Percentiles rank a stretch among this genome's conserved stretches.
Conservation (phyloP, 2,888 invertebrate genomes). For the Syritta pipiens region DNA sequence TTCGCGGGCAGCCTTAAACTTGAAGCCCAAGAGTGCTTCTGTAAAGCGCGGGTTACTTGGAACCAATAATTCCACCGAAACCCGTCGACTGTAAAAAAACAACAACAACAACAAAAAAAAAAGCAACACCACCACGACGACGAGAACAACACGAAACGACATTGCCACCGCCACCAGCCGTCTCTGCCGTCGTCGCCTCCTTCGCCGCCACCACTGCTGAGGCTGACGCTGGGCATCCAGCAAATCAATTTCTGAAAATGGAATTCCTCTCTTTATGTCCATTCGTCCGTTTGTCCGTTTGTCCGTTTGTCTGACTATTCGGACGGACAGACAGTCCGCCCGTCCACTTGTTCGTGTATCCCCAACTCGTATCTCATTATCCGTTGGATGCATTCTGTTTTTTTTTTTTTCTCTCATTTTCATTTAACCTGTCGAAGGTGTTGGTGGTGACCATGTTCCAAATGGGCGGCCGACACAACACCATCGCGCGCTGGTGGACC, state of each 20-base stretch:
- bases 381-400: slow-evolving; percentile 29
- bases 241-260: slow-evolving; percentile 60
- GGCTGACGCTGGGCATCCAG: no score
- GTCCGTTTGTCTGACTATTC: slow-evolving; percentile 13
- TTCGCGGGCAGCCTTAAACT: slow-evolving; percentile 41
- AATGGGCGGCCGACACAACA: slow-evolving; percentile 65
- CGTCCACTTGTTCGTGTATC: slow-evolving; percentile 14
- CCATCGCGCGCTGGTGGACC: slow-evolving; percentile 42
- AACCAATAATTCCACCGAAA: slow-evolving; percentile 27
- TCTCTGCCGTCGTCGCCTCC: background rate
- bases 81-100: background rate
- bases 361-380: slow-evolving; percentile 65
- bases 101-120: slow-evolving; percentile 11
- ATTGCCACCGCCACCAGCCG: slow-evolving; percentile 14
- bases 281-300: slow-evolving; percentile 18
- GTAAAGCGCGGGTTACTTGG: slow-evolving; percentile 28
- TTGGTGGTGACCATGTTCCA: slow-evolving; percentile 79
- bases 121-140: slow-evolving; percentile 4
- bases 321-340: no score
- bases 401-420: slow-evolving; percentile 51
- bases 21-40: slow-evolving; percentile 52
- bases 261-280: slow-evolving; percentile 48
- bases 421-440: slow-evolving; percentile 79
- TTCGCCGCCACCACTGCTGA: slow-evolving; percentile 20
- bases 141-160: background rate